These are phyloP conservation scores for Eutrigla gurnardus DNA, from an alignment of 2,797 vertebrate genomes.

Conservation along the genomic window DNA sequence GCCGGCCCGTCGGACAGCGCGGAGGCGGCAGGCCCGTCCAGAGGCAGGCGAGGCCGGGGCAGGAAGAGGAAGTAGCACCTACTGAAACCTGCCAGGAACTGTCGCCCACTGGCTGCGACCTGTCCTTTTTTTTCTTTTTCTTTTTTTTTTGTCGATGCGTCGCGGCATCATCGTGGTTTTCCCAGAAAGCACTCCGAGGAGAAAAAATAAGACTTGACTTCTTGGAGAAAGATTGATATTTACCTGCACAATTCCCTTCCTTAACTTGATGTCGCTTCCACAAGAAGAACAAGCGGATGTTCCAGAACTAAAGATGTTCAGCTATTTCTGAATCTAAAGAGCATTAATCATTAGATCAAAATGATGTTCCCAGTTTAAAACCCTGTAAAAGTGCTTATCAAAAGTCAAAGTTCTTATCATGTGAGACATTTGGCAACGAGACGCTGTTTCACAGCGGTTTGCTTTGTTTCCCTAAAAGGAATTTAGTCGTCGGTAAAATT, in stretches of 20 bases:
- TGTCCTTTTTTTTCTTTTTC: not conserved
- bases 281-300: not conserved
- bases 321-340: constrained; percentile 17
- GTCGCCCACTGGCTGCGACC: not conserved
- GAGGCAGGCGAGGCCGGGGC: constrained; percentile 90
- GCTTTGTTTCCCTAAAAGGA: not conserved
- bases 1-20: constrained; percentile 73
- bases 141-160: too few relatives aligned
- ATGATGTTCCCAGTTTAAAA: not conserved
- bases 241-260: constrained; percentile 10
- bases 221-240: not conserved
- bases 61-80: constrained; percentile 88
- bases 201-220: not conserved
- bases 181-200: not conserved
- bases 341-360: constrained; percentile 32
- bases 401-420: not conserved
- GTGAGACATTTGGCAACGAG: not conserved
- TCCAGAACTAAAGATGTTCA: constrained; percentile 20
- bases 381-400: not conserved
- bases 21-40: constrained; percentile 63
- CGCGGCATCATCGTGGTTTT: constrained; percentile 5
- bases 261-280: constrained; percentile 3
- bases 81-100: constrained; percentile 15
- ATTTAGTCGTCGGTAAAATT: too few relatives aligned
- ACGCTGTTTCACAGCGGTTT: too few relatives aligned